Evolutionary conservation across 2,113 vertebrate genomes (phyloP), one percentile per base, ranked within the genome.

Genomic region (Reinhardtius hippoglossoides): DNA sequence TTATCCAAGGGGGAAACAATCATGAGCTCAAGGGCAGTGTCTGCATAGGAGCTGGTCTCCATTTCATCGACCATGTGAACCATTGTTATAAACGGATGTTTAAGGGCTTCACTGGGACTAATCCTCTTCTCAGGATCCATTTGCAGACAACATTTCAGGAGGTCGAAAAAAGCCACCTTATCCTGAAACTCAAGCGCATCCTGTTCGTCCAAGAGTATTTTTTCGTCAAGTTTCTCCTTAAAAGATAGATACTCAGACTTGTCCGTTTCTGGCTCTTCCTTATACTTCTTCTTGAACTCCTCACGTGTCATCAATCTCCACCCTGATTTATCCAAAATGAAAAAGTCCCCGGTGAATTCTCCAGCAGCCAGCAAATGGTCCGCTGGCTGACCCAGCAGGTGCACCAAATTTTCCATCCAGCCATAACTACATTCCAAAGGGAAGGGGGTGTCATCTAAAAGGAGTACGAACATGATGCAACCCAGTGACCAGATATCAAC

Each of bases 401-500:
- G 1, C 1, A 42, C 5, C 23, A 56, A 21, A 9, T 9, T 3
- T 44, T 15, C 64, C 35, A 65, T 46, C 23, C 23, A 13, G 0
- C 27, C 4, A 18, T 58, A 74, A 16, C 4, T 0, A 14, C 37
- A 54, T 0, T 52, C 5, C 2, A 5, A 0, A 24, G 26, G 40
- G 21, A 76, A 62, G 20, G 42, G 31, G 12, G 2, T 8, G 0
- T 0, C 8, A 0, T 23, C 56, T 27, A 55, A 18, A 4, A 13
- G 56, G 20, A 56, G 9, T 6, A 13, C 3, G 4, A 10, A 6
- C 26, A 65, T 16, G 21, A 31, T 0, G 14, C 62, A 75, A 4
- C 72, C 54, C n/a, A 56, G 0, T 24, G n/a, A 23, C 73, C 63
- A 67, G 54, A 75, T 67, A 3, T 24, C 63, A 8, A 67, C 10